Conservation (phyloP, 2,797 vertebrate genomes). For the Danio choprae region DNA sequence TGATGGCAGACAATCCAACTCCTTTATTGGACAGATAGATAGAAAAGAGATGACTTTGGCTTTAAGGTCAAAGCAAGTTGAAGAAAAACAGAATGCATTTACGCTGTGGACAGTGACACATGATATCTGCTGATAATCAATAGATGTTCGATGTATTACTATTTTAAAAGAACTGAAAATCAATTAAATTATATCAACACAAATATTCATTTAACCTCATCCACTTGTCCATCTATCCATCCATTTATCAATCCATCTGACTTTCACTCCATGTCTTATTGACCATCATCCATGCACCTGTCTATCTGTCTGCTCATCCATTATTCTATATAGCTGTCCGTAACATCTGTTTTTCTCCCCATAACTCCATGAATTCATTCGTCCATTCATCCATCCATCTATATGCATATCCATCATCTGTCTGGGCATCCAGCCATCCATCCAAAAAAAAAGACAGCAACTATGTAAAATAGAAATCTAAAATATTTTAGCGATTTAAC, state of each 20-base stretch:
- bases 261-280: no score
- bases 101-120: not conserved
- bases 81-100: constrained; percentile 46
- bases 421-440: no score
- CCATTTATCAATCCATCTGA: no score
- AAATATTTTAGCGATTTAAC: not conserved
- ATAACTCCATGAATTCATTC: no score
- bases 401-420: no score
- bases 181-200: not conserved
- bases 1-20: constrained; percentile 63
- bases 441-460: not conserved
- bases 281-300: no score
- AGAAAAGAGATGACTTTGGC: constrained; percentile 65
- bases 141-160: not conserved
- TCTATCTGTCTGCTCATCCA: no score
- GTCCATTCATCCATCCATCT: no score
- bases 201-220: not conserved
- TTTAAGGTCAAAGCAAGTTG: constrained; percentile 52
- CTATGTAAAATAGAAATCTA: not conserved
- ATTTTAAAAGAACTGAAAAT: not conserved
- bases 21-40: constrained; percentile 69
- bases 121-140: not conserved
- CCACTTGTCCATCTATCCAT: no score
- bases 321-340: no score
- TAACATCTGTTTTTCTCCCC: no score